phyloP scores from a whole-genome alignment of 2,797 vertebrate species.

The Falco columbarius region DNA sequence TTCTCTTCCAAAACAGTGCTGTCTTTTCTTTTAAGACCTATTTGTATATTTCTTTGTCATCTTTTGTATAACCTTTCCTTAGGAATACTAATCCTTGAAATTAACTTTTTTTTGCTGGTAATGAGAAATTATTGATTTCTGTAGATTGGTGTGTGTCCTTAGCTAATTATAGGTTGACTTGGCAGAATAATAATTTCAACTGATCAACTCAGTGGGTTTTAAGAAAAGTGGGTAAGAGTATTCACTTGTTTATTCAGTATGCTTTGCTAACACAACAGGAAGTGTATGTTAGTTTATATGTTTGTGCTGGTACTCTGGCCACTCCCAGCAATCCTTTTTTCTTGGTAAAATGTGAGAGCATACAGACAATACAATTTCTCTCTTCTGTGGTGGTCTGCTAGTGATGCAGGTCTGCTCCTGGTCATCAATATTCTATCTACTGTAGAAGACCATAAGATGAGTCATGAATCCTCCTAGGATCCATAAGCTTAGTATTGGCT shows the following conservation, averaged over 20 bases:
- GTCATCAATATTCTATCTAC: not conserved
- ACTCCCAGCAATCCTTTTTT: not conserved
- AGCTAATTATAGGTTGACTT: not conserved
- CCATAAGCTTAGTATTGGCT: not conserved
- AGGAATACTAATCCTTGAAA: not conserved
- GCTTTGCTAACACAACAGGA: not conserved
- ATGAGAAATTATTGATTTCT: not conserved
- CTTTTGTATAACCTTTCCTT: not conserved
- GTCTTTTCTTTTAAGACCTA: not conserved
- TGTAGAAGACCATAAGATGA: not conserved
- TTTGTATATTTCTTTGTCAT: not conserved
- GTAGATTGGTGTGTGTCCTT: not conserved
- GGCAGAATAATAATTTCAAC: not conserved
- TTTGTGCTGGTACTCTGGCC: not conserved
- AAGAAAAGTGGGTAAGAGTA: not conserved
- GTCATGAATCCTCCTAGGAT: not conserved
- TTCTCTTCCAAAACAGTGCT: not conserved
- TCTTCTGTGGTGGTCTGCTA: not conserved
- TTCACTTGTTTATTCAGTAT: not conserved
- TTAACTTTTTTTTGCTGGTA: not conserved
- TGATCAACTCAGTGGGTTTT: not conserved
- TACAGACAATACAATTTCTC: not conserved
- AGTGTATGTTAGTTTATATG: not conserved
- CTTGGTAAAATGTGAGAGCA: not conserved
- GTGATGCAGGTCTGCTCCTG: not conserved